Conservation (phyloP, 2,888 invertebrate species). For the Brachypalpus laphriformis region DNA sequence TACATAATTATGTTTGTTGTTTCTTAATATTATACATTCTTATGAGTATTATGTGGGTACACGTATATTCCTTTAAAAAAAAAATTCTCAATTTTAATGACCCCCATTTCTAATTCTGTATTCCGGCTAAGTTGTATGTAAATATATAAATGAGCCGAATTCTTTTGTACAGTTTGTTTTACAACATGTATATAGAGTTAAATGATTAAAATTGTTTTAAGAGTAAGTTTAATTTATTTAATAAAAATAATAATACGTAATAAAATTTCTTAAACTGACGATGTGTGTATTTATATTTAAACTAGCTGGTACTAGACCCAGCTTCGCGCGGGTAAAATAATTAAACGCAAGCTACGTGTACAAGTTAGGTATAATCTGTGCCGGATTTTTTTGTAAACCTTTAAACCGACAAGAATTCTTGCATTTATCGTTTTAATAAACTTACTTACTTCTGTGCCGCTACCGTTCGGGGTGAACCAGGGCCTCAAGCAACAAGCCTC, state of each 20-base stretch:
- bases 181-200: slow-evolving; percentile 40
- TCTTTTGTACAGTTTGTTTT: slow-evolving; percentile 42
- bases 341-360: too few relatives aligned
- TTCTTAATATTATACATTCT: slow-evolving; percentile 11
- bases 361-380: too few relatives aligned
- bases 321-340: too few relatives aligned
- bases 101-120: background rate
- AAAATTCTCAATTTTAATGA: background rate
- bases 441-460: too few relatives aligned
- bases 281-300: background rate
- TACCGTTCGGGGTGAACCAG: too few relatives aligned
- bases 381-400: too few relatives aligned
- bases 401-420: too few relatives aligned
- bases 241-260: slow-evolving; percentile 1
- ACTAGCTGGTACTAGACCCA: too few relatives aligned
- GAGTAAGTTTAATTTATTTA: slow-evolving; percentile 60
- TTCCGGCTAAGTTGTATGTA: slow-evolving; percentile 1
- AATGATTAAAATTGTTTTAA: slow-evolving; percentile 43
- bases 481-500: too few relatives aligned
- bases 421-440: too few relatives aligned
- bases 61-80: background rate
- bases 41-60: background rate
- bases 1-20: background rate
- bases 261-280: background rate
- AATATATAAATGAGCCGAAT: background rate